Conservation (phyloP, 2,113 vertebrate species). For the Hemichromis elongatus region DNA sequence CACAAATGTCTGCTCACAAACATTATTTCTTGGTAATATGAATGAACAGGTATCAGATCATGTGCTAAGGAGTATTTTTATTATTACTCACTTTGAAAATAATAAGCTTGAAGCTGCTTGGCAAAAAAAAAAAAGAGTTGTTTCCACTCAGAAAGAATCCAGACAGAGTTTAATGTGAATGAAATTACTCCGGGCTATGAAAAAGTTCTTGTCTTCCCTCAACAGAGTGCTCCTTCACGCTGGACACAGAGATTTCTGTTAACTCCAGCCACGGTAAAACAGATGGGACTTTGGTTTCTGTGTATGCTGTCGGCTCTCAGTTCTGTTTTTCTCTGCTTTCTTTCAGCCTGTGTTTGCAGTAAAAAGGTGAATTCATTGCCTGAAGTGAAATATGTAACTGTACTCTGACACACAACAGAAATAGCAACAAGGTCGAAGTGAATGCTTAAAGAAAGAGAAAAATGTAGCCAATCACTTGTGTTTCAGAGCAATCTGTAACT, state of each 20-base stretch:
- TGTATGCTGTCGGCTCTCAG: not conserved
- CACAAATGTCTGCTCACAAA: not conserved
- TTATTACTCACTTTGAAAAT: not conserved
- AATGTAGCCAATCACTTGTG: not conserved
- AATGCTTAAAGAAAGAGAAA: not conserved
- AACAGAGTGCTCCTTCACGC: conserved; percentile 33
- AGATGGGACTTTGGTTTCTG: conserved; percentile 16
- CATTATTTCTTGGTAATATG: conserved; percentile 9
- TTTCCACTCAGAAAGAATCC: conserved; percentile 35
- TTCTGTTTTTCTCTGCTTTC: not conserved
- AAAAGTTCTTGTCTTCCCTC: conserved; percentile 23
- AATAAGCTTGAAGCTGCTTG: conserved; percentile 15
- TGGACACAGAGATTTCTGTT: conserved; percentile 9
- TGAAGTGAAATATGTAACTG: not conserved
- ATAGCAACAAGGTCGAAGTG: not conserved
- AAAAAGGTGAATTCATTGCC: not conserved
- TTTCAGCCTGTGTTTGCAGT: not conserved
- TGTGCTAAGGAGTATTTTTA: not conserved
- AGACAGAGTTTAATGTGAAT: conserved; percentile 18
- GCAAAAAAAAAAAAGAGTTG: not conserved
- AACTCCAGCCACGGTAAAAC: not conserved
- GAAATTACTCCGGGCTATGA: conserved; percentile 19
- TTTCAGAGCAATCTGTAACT: not conserved
- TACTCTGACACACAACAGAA: not conserved
- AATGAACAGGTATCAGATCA: not conserved